A percentile compares a stretch with the other conserved stretches of the same genome.
phyloP scores from a whole-genome alignment of 2,797 vertebrate species.

The Bovichtus diacanthus region DNA sequence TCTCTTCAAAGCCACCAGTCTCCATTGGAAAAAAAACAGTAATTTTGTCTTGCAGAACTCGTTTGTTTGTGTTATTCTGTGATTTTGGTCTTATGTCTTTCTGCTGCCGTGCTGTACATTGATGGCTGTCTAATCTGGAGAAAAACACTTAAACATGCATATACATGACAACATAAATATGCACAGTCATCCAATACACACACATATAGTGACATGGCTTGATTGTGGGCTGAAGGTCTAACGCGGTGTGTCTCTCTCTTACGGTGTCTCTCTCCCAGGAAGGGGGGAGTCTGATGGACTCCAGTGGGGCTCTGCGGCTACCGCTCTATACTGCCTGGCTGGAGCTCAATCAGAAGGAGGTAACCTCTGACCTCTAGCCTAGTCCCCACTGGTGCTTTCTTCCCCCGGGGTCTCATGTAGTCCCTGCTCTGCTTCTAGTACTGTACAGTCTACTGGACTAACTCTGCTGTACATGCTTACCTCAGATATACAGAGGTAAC shows the following conservation, averaged over 20 bases:
- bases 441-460: constrained; percentile 44
- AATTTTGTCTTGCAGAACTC: too few relatives aligned
- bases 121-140: not conserved
- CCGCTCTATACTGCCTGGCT: constrained; percentile 89
- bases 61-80: too few relatives aligned
- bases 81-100: not conserved
- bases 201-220: constrained; percentile 40
- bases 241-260: constrained; percentile 84
- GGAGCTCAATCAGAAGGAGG: constrained; percentile 89
- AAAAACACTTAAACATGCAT: not conserved
- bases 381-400: constrained; percentile 70
- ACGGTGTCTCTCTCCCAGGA: constrained; percentile 86
- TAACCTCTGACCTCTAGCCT: constrained; percentile 84
- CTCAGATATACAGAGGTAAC: constrained; percentile 32
- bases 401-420: constrained; percentile 48
- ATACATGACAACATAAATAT: not conserved
- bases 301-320: constrained; percentile 85
- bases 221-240: constrained; percentile 78
- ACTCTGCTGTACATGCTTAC: constrained; percentile 37
- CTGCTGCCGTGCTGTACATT: not conserved
- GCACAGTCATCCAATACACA: not conserved
- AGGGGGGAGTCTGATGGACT: constrained; percentile 88
- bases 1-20: too few relatives aligned
- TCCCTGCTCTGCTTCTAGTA: constrained; percentile 52
- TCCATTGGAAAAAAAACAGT: too few relatives aligned